phyloP scores from a whole-genome alignment of 1,140 invertebrate genomes.

The Drosophila santomea region DNA sequence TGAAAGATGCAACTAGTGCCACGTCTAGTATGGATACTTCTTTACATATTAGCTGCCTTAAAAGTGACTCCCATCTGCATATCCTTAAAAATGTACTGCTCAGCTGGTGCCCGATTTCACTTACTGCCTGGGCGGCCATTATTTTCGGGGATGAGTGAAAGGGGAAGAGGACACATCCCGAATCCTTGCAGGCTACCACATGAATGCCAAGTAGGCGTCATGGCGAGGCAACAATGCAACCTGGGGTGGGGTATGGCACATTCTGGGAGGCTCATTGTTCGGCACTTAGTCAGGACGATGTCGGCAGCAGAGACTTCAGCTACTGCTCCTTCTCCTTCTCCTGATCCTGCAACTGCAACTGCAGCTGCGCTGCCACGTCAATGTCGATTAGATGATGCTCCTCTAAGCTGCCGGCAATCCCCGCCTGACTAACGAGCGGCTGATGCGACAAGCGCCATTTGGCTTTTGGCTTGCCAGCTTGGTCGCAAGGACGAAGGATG shows the following conservation, averaged over 20 bases:
- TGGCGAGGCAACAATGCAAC: conserved; percentile 26
- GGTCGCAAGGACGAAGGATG: conserved; percentile 23
- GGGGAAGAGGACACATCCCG: neutral
- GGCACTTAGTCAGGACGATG: conserved; percentile 70
- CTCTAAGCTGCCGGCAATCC: conserved; percentile 45
- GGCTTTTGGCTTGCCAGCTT: conserved; percentile 58
- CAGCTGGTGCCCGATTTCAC: conserved; percentile 30
- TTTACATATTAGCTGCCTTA: neutral
- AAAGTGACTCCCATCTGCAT: neutral
- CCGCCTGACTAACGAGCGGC: conserved; percentile 66
- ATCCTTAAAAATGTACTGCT: conserved; percentile 1
- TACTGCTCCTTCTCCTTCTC: conserved; percentile 4
- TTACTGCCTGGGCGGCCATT: conserved; percentile 18
- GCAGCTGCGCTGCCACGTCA: conserved; percentile 52
- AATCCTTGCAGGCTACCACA: conserved; percentile 12
- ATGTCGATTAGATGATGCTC: conserved; percentile 74
- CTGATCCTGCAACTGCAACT: neutral
- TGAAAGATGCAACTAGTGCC: neutral
- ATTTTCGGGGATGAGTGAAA: conserved; percentile 12
- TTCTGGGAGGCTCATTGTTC: conserved; percentile 72
- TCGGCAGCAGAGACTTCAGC: conserved; percentile 29
- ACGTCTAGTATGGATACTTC: too few species aligned
- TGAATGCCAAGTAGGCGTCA: conserved; percentile 44
- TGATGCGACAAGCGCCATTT: conserved; percentile 78
- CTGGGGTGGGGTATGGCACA: conserved; percentile 19